Evolutionary conservation across 2,113 vertebrate genomes (phyloP), one percentile per base, ranked within the genome.

Genomic region (Parotia lawesii): DNA sequence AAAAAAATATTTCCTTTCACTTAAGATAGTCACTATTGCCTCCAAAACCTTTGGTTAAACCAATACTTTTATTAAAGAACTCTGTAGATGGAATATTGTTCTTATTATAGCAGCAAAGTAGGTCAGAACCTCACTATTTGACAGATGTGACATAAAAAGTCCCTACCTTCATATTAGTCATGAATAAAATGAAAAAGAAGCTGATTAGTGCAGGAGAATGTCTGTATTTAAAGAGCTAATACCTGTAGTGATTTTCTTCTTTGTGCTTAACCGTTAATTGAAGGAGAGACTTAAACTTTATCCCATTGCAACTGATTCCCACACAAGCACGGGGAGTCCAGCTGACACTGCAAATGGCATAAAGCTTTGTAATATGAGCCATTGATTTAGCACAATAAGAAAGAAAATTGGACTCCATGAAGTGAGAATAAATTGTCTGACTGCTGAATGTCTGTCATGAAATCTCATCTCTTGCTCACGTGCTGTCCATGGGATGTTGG

Each of bases 81-180:
- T 75, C 27, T 62, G 16, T 69, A 80, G 77, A 56, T 61, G 64
- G 74, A 72, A 78, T 65, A 85, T 56, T 91, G 53, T 79, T 76
- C 78, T 94, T 80, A 82, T 81, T 75, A 67, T 20, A 87, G 48
- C 42, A 92, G 66, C 16, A 86, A 92, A 96, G 70, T 96, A 93
- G 94, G 89, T 94, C 87, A 90, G 83, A 87, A 82, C 84, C 70
- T 94, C 40, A 10, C 50, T 83, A 51, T 85, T 85, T 76, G 91
- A 91, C 53, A 89, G 77, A 89, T 64, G 28, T 93, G 80, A 62
- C 72, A 85, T 40, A 42, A 42, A 81, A 89, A 94, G 57, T 78
- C 48, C 21, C 61, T 62, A 77, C 56, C 80, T 87, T 78, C 62
- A 11, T 54, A 70, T 69, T 90, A 95, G 73, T 35, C 35, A n/a